Evolutionary conservation across 92 coral and sea anemone genomes (phyloP).

Genomic region (Paragorgia papillata): DNA sequence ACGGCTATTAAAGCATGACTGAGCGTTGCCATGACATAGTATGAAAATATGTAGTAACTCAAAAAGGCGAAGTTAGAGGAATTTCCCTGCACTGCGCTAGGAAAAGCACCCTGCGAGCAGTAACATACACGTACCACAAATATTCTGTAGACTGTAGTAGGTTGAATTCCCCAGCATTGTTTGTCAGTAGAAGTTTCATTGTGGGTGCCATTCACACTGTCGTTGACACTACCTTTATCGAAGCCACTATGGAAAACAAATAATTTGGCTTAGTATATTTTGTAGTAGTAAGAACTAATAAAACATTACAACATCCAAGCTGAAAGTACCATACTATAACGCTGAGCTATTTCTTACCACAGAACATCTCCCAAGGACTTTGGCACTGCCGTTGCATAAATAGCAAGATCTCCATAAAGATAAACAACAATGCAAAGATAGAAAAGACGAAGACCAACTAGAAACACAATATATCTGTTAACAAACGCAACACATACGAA

Average conservation of each 20-base stretch:
- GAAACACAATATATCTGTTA: too few relatives aligned
- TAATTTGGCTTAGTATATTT: too few relatives aligned
- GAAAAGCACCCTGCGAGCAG: too few relatives aligned
- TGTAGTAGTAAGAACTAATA: too few relatives aligned
- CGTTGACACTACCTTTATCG: not conserved
- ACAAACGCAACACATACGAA: not conserved
- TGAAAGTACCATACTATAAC: too few relatives aligned
- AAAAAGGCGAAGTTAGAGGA: too few relatives aligned
- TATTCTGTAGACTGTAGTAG: slow-evolving; percentile 75
- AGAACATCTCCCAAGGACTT: slow-evolving; percentile 78
- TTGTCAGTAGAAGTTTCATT: not conserved
- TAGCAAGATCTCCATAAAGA: slow-evolving; percentile 95
- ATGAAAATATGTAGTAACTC: too few relatives aligned
- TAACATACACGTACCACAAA: slow-evolving; percentile 89
- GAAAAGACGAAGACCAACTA: slow-evolving; percentile 87
- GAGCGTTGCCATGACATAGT: too few relatives aligned
- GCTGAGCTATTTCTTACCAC: slow-evolving; percentile 78
- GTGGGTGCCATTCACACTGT: not conserved
- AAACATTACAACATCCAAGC: too few relatives aligned
- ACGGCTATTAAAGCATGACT: too few relatives aligned
- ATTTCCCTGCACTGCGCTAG: too few relatives aligned
- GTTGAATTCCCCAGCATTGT: slow-evolving; percentile 71
- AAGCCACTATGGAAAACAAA: not conserved
- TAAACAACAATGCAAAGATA: slow-evolving; percentile 81
- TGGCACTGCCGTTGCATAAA: slow-evolving; percentile 98